Conservation (phyloP, 2,113 vertebrate genomes). For the Sardina pilchardus region DNA sequence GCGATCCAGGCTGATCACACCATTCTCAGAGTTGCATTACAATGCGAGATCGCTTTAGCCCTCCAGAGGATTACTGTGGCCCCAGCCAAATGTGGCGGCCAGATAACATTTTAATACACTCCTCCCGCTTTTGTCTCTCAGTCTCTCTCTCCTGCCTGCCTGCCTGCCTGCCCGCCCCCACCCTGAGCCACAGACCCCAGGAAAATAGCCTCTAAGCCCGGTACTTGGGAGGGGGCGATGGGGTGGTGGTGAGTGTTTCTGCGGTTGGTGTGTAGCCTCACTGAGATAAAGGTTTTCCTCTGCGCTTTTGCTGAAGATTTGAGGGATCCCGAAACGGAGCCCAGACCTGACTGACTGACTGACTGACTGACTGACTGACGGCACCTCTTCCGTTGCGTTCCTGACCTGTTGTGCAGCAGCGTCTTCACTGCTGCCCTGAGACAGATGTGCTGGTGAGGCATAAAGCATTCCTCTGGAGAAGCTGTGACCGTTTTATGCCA, state of each 20-base stretch:
- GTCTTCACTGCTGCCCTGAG: background rate
- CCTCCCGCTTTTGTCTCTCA: constrained; percentile 19
- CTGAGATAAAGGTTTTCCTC: background rate
- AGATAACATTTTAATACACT: constrained; percentile 47
- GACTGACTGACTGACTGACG: background rate
- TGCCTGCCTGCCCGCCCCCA: constrained; percentile 17
- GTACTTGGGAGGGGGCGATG: constrained; percentile 1
- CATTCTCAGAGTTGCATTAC: constrained; percentile 43
- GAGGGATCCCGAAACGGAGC: background rate
- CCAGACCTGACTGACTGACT: background rate
- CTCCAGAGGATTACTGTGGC: constrained; percentile 44
- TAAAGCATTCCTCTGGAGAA: background rate
- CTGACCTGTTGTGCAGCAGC: background rate
- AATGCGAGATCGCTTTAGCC: constrained; percentile 40
- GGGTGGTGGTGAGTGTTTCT: constrained; percentile 15
- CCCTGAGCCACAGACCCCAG: constrained; percentile 11
- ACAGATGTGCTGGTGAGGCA: background rate
- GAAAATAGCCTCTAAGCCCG: constrained; percentile 40
- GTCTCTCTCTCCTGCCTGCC: constrained; percentile 31
- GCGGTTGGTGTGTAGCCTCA: constrained; percentile 2
- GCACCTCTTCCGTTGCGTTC: background rate
- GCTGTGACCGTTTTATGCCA: background rate
- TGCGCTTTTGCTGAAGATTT: background rate
- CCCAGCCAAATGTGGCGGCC: constrained; percentile 43
- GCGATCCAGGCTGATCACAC: constrained; percentile 38